Conservation (phyloP, 2,888 invertebrate genomes). For the Drosophila demipolita region DNA sequence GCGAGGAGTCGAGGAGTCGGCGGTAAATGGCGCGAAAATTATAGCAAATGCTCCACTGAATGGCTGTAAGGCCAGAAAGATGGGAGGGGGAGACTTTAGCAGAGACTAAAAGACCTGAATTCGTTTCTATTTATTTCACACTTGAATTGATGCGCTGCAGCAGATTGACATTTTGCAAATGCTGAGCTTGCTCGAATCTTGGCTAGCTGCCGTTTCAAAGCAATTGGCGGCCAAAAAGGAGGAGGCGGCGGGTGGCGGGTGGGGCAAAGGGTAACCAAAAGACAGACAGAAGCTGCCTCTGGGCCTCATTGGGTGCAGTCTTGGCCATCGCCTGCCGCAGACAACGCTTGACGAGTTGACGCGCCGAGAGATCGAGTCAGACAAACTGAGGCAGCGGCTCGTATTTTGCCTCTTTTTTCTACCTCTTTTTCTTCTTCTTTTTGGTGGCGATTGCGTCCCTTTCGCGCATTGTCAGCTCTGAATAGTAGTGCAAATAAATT, state of each 20-base stretch:
- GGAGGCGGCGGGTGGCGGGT: neutral
- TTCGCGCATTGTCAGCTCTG: slow-evolving; percentile 73
- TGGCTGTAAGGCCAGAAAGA: neutral
- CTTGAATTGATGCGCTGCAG: slow-evolving; percentile 80
- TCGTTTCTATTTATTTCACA: slow-evolving; percentile 82
- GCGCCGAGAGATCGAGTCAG: slow-evolving; percentile 66
- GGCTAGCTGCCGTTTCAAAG: slow-evolving; percentile 45
- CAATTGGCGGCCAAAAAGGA: slow-evolving; percentile 32
- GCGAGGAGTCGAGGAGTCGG: slow-evolving; percentile 31
- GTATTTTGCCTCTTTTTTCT: neutral
- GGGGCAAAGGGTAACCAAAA: slow-evolving; percentile 8
- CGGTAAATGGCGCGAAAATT: slow-evolving; percentile 80
- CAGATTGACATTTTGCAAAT: slow-evolving; percentile 84
- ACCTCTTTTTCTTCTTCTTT: neutral
- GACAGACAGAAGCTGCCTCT: slow-evolving; percentile 57
- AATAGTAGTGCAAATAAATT: slow-evolving; percentile 81
- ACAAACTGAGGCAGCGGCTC: slow-evolving; percentile 12
- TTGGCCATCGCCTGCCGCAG: slow-evolving; percentile 63
- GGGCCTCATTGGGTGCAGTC: slow-evolving; percentile 64
- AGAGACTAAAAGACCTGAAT: slow-evolving; percentile 67
- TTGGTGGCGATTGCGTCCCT: slow-evolving; percentile 37
- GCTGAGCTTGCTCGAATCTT: slow-evolving; percentile 57
- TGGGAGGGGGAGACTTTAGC: neutral
- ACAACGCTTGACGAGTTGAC: slow-evolving; percentile 77
- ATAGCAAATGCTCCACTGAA: slow-evolving; percentile 69